Evolutionary conservation across 2,888 invertebrate genomes (phyloP), one percentile per base, ranked within the genome.

Genomic region (Drosophila cracens): DNA sequence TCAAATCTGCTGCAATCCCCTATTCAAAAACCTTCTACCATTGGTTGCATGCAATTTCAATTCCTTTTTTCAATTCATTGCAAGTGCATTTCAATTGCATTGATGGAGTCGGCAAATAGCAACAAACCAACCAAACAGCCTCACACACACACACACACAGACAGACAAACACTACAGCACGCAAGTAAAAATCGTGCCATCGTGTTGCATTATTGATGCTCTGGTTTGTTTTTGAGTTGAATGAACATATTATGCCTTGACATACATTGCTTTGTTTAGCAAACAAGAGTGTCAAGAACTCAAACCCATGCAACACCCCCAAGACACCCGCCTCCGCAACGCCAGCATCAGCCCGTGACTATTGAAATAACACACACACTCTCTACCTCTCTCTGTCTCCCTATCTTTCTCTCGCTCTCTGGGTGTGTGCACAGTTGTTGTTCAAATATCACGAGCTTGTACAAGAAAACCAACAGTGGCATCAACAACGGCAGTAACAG

Each of bases 221-320:
- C 70, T 66, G 66, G 73, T 83, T 46, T 76, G 76, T 76, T 87
- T 82, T 82, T 74, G 82, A 89, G 85, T 87, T 90, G 88, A 90
- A 85, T 85, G 85, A 85, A 85, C 85, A 85, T 85, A 85, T 85
- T 89, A 89, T 71, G 90, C 85, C 85, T 85, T 85, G 85, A 85
- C 85, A 85, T 87, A 85, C 85, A 85, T 85, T 85, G 86, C 88
- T 74, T 85, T 85, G 85, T 85, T 87, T 78, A 79, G 88, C 90
- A 85, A 85, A 89, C 90, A 89, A 79, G 90, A 69, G 90, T 85
- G 85, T 87, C 88, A 85, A 79, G 71, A 67, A 63, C 86, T 69
- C n/a, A 56, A 52, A 53, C 66, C 65, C 64, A 56, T 18, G 25
- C 46, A 46, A 13, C 51, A 18, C 16, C 49, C 8, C 21, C 18